phyloP scores from a whole-genome alignment of 1,140 invertebrate species.

The Drosophila santomea region DNA sequence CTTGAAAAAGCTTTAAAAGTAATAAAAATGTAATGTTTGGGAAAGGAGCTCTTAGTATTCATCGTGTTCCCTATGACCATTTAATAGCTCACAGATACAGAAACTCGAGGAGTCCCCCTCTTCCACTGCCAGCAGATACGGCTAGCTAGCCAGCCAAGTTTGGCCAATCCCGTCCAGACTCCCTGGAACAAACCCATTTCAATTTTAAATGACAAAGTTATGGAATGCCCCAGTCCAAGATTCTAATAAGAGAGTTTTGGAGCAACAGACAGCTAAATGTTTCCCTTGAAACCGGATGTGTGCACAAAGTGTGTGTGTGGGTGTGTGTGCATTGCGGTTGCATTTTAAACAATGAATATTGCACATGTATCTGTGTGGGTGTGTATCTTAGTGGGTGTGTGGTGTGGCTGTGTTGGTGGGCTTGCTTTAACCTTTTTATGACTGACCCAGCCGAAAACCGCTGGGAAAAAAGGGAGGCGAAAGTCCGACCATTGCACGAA shows the following conservation, averaged over 20 bases:
- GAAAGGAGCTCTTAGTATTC: background rate
- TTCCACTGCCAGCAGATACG: background rate
- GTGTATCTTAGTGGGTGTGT: conserved; percentile 14
- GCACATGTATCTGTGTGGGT: conserved; percentile 24
- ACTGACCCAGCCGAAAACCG: conserved; percentile 62
- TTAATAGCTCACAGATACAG: conserved; percentile 2
- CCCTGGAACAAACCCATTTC: conserved; percentile 21
- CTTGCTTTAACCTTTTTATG: conserved; percentile 71
- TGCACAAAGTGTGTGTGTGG: conserved; percentile 5
- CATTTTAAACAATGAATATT: conserved; percentile 72
- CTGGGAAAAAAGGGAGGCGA: conserved; percentile 25
- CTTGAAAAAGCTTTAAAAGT: no score
- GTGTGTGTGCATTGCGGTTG: conserved; percentile 51
- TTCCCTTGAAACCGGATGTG: conserved; percentile 74
- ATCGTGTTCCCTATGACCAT: background rate
- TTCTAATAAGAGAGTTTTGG: conserved; percentile 46
- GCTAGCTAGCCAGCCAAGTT: conserved; percentile 2
- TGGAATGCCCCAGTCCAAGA: conserved; percentile 38
- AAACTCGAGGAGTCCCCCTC: conserved; percentile 3
- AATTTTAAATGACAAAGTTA: conserved; percentile 63
- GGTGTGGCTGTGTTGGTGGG: conserved; percentile 25
- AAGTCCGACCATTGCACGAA: conserved; percentile 54
- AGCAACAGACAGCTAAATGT: conserved; percentile 65
- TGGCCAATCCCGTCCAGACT: background rate
- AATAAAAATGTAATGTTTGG: no score